Conservation (phyloP, 2,888 invertebrate genomes). For the Heterodera filipjevi region DNA sequence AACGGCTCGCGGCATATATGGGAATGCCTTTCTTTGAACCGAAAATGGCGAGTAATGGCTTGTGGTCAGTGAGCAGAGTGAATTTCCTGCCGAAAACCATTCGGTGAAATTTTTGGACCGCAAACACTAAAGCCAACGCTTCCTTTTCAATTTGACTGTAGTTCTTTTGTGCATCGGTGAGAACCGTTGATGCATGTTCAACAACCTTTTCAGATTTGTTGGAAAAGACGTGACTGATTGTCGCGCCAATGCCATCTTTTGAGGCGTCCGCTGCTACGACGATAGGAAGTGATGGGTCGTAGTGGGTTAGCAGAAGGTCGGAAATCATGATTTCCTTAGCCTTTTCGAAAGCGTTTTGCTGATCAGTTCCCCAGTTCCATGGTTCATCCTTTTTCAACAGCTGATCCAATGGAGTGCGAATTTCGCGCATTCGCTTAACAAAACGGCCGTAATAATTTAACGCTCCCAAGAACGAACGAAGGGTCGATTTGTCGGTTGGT, state of each 20-base stretch:
- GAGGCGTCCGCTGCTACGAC: conserved; percentile 66
- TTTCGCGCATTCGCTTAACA: conserved; percentile 23
- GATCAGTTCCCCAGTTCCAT: conserved; percentile 37
- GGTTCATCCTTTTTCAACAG: conserved; percentile 30
- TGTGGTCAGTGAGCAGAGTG: conserved; percentile 54
- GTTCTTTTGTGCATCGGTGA: conserved; percentile 42
- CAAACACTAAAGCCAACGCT: conserved; percentile 66
- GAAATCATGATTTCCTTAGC: conserved; percentile 50
- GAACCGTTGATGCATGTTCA: conserved; percentile 39
- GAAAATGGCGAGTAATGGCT: conserved; percentile 63
- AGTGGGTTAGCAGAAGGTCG: conserved; percentile 56
- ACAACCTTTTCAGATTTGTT: conserved; percentile 52
- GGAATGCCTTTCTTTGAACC: conserved; percentile 51
- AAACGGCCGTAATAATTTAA: conserved; percentile 38
- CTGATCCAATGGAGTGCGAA: conserved; percentile 39
- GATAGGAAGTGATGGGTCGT: conserved; percentile 56
- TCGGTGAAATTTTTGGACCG: conserved; percentile 66
- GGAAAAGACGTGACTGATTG: conserved; percentile 47
- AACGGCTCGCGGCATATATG: conserved; percentile 55
- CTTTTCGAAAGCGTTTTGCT: conserved; percentile 34
- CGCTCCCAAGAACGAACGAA: conserved; percentile 41
- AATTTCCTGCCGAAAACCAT: conserved; percentile 67
- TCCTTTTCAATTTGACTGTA: conserved; percentile 58
- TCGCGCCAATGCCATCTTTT: conserved; percentile 61
- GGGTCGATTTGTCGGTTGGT: conserved; percentile 27